phyloP scores from a whole-genome alignment of 2,113 vertebrate genomes.

The Oostethus manadensis region DNA sequence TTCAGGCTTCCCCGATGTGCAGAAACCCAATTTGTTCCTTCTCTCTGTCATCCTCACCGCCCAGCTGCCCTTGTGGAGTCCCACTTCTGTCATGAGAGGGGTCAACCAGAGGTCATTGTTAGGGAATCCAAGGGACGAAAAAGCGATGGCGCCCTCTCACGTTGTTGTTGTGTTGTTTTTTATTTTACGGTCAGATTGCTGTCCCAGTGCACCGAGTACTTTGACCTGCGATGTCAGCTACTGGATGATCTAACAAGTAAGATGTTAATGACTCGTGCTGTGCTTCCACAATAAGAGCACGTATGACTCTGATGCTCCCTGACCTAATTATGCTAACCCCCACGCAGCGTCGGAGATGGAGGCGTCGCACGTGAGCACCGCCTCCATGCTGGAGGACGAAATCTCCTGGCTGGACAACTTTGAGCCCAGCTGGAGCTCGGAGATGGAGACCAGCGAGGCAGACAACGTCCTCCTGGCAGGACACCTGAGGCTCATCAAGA shows the following conservation, averaged over 20 bases:
- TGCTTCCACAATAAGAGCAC: too few relatives aligned
- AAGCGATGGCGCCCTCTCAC: neutral
- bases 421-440: slow-evolving; percentile 91
- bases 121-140: neutral
- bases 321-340: neutral
- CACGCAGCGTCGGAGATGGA: slow-evolving; percentile 92
- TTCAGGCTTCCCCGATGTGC: slow-evolving; percentile 84
- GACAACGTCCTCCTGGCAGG: slow-evolving; percentile 94
- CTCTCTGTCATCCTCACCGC: slow-evolving; percentile 87
- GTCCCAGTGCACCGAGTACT: slow-evolving; percentile 97
- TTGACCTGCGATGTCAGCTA: slow-evolving; percentile 93
- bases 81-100: slow-evolving; percentile 96
- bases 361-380: slow-evolving; percentile 87
- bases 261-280: slow-evolving; percentile 24
- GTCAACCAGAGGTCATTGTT: slow-evolving; percentile 86
- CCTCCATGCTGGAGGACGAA: slow-evolving; percentile 95
- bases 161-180: neutral
- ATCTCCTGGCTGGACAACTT: slow-evolving; percentile 99
- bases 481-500: slow-evolving; percentile 95
- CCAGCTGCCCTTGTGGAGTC: slow-evolving; percentile 95
- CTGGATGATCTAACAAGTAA: slow-evolving; percentile 96
- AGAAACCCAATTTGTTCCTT: slow-evolving; percentile 95
- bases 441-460: slow-evolving; percentile 94
- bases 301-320: neutral
- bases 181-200: slow-evolving; percentile 78